These are phyloP conservation scores for Vireo griseus DNA, from an alignment of 2,797 vertebrate species.

Conservation along the genomic window DNA sequence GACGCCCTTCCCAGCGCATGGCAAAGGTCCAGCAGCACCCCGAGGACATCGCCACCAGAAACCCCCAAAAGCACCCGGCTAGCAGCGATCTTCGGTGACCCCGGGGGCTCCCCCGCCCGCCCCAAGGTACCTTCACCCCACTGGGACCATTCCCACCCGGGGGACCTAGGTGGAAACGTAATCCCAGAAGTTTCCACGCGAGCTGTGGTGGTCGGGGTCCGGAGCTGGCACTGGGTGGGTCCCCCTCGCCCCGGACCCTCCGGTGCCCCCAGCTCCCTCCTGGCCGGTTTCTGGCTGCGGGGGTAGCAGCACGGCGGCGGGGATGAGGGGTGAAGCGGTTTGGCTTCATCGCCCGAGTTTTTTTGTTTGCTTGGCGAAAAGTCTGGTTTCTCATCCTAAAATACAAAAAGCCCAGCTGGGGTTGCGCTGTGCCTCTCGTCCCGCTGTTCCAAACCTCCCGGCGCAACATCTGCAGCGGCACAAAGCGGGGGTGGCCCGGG, in stretches of 20 bases:
- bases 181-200: not conserved
- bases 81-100: not conserved
- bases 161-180: not conserved
- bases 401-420: not conserved
- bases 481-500: not conserved
- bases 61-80: not conserved
- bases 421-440: not conserved
- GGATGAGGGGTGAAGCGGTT: not conserved
- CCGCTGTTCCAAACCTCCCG: not conserved
- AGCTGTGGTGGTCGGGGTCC: not conserved
- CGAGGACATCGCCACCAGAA: not conserved
- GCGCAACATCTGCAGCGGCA: not conserved
- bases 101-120: not conserved
- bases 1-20: fast-evolving
- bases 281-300: not conserved
- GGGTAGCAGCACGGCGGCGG: not conserved
- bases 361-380: not conserved
- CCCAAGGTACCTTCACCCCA: not conserved
- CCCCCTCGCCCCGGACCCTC: not conserved
- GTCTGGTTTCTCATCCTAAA: not conserved
- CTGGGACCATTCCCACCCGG: fast-evolving
- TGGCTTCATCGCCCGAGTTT: not conserved
- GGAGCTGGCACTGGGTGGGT: not conserved
- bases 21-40: not conserved
- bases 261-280: not conserved